A percentile compares a stretch with the other conserved stretches of the same genome.
Conservation (phyloP, 1,140 invertebrate genomes). For the Nephila pilipes region DNA sequence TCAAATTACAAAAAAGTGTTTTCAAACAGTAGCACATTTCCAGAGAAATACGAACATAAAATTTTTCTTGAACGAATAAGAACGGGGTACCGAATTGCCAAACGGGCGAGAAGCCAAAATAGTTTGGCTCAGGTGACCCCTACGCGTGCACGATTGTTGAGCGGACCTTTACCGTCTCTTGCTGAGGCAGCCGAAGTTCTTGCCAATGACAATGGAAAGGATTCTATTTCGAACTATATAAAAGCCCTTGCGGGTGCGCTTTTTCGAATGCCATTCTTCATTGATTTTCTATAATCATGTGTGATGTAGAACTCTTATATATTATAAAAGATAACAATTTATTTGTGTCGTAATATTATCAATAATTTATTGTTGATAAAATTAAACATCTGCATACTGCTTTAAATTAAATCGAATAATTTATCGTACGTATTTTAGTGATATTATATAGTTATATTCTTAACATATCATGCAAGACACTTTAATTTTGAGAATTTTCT, state of each 20-base stretch:
- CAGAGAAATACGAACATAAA: constrained; percentile 1
- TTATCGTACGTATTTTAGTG: too few species aligned
- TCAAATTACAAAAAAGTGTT: too few species aligned
- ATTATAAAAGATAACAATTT: too few species aligned
- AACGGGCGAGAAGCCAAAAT: constrained; percentile 44
- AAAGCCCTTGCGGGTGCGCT: background rate
- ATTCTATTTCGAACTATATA: constrained; percentile 44
- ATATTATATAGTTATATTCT: too few species aligned
- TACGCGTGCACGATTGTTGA: background rate
- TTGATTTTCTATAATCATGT: background rate
- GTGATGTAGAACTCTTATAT: too few species aligned
- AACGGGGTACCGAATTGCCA: background rate
- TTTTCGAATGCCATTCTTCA: background rate
- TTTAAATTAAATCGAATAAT: too few species aligned
- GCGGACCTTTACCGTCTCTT: background rate
- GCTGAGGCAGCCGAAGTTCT: constrained; percentile 46
- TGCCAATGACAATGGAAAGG: constrained; percentile 65
- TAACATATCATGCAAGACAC: too few species aligned
- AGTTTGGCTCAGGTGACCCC: constrained; percentile 40
- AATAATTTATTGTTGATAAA: too few species aligned
- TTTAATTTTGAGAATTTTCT: too few species aligned
- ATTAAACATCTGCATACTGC: too few species aligned
- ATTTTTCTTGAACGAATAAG: background rate
- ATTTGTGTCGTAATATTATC: too few species aligned
- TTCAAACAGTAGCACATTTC: background rate